Conservation (phyloP, 2,113 vertebrate genomes). For the rabbit (Oryctolagus cuniculus) region mOryCun1.1 NC_091433.1:199929501-199930000, state of each 20-base stretch:
- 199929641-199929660: not conserved
- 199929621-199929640: not conserved
- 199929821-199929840: too few species aligned
- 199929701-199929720: constrained; percentile 30
- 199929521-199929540: not conserved
- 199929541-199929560: not conserved
- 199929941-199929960: not conserved
- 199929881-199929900: not conserved
- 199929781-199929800: too few species aligned
- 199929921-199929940: not conserved
- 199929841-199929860: too few species aligned
- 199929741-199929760: not conserved
- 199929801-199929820: too few species aligned
- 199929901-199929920: not conserved
- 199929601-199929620: not conserved
- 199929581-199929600: not conserved
- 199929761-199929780: not conserved
- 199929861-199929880: too few species aligned
- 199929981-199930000: not conserved
- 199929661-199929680: not conserved
- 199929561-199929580: not conserved
- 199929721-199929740: not conserved
- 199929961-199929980: rapidly evolving
- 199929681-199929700: not conserved
- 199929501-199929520: not conserved